Evolutionary conservation across 2,888 invertebrate species (phyloP), one percentile per base, ranked within the genome.

Genomic region (Chrysotoxum bicinctum): DNA sequence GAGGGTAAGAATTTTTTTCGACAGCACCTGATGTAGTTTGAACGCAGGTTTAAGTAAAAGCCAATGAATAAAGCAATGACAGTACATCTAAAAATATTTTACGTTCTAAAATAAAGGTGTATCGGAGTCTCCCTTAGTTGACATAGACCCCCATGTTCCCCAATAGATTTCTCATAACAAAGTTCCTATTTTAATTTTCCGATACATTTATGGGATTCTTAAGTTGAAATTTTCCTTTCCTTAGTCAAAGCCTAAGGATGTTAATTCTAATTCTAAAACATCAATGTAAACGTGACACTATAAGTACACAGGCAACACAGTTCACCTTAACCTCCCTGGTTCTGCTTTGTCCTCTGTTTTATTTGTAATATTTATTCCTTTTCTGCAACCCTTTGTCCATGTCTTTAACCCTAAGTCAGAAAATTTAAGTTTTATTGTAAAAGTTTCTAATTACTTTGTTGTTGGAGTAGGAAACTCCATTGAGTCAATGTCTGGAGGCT

Each of bases 341-440:
- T 3, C n/a, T 21, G 14, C 37, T 54, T 32, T 58, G 19, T 19
- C 7, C 14, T 4, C 19, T 58, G 2, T 70, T 58, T 70, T 37
- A 32, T 30, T 72, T 72, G 48, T 58, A 7, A 8, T 16, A 1
- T 43, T 50, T 50, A 50, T 4, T 16, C 10, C 10, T 35, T 8
- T 52, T 32, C 6, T 30, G 14, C n/a, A 14, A 19, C 19, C 14
- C 35, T 56, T 56, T 45, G 16, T 26, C 8, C 32, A 16, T 35
- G 10, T 23, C 14, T 2, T 54, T 12, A 54, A 23, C 40, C 30
- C 66, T 45, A 74, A 26, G 4, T 30, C 7, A 50, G 3, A 14
- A 26, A 50, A 50, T 26, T 50, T 7, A 23, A 58, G 50, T 37
- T 68, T 58, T 40, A 76, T 75, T 76, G 58, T 19, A 58, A 76